Base-by-base conservation (phyloP, 1,140 invertebrate genomes). In the Choristoneura fumiferana region DNA sequence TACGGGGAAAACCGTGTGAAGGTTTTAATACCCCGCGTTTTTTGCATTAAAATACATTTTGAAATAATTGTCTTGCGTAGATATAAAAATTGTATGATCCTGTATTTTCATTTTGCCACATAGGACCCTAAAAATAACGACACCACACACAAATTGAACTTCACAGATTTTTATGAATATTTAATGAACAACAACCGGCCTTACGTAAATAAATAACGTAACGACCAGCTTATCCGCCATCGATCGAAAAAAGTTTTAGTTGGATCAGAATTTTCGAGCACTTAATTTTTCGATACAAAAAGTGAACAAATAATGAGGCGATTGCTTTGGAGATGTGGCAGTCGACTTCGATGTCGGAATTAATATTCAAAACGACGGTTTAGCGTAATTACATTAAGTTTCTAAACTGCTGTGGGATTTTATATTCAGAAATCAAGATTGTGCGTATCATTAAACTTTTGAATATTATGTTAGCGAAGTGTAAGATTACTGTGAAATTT, bases 181-280 rank as follows among this genome's bases (percentile, higher is more conserved):
- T 67, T 67, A 67, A 36, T 10, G 52, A 54, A 35, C 52, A 67
- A 54, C 52, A 29, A 65, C 63, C 60, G 38, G 49, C 60, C 62
- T 71, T 71, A 67, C 62, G 68, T 65, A 71, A 71, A 67, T 65
- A 65, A 66, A 63, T 54, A 66, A 57, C 53, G 63, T 65, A 67
- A 71, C 63, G 62, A 54, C 45, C 43, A 37, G 54, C 59, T 71
- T 71, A 71, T 71, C 65, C 39, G 49, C 57, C 49, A 60, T 63
- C 58, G 62, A 67, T 65, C 65, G 56, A 58, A 55, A 58, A 62
- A 67, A 65, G 40, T 71, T 62, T 58, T 61, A 52, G 36, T 62
- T 13, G 60, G 65, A 71, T 67, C 68, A 15, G 62, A 67, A 58
- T 70, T 62, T 63, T 60, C 52, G 45, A 57, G 39, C 43, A 49